Base-by-base conservation (phyloP, 1,140 invertebrate species). In the Ctenoplectra terminalis region DNA sequence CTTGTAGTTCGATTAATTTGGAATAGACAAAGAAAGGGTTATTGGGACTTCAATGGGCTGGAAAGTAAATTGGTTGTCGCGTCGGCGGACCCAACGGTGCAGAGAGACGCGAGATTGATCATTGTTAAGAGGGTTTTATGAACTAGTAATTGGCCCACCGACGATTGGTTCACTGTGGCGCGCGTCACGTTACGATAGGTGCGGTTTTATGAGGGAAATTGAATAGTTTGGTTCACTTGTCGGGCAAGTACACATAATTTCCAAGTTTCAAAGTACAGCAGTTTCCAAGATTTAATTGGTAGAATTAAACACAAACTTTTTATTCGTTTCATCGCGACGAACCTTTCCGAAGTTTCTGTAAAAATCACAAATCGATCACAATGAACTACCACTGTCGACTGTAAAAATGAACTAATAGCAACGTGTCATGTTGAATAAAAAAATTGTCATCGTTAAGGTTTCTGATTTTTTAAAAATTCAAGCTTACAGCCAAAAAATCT, bases 61-160 rank as follows among this genome's bases (percentile, higher is more conserved):
- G 60, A 63, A 63, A 63, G 60, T 37, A 37, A 37, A 63, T 63
- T 34, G 34, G 23, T 37, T 37, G 60, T 63, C 60, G 60, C 60
- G 31, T 37, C 9, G 31, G n/a, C 20, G 58, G 31, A 34, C 0
- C 58, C 58, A 60, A 8, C 58, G 31, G 31, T 4, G 3, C 31
- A 7, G 1, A 13, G 60, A 61, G 58, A 61, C 31, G 20, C 20
- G 8, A 20, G 13, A 61, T 23, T 11, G 31, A 61, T 37, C 23
- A 37, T 13, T 37, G 23, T 63, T 63, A 63, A 63, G 60, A n/a
- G 34, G 34, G 11, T 63, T 63, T 63, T 63, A 37, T 23, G 11
- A n/a, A 61, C 34, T 37, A 37, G 11, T 37, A 61, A 61, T 61
- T 61, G 9, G 5, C 5, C 58, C 17, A 31, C 9, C 17, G 58